phyloP scores from a whole-genome alignment of 2,888 invertebrate genomes.

The Thymelicus sylvestris region DNA sequence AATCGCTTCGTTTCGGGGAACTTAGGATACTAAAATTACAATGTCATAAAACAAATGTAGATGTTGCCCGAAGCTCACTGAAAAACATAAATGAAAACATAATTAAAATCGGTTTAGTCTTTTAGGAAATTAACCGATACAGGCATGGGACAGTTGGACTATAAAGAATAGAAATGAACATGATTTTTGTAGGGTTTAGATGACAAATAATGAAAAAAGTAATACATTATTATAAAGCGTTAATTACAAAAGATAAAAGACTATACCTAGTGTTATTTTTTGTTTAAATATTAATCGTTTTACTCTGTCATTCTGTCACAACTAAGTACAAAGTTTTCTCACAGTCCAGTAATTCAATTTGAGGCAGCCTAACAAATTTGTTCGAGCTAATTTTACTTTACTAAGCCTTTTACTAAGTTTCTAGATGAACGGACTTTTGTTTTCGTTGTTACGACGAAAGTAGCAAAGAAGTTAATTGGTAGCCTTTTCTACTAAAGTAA shows the following conservation, averaged over 20 bases:
- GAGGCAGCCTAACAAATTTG: slow-evolving; percentile 14
- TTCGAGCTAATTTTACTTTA: slow-evolving; percentile 3
- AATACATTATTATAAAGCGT: too few relatives aligned
- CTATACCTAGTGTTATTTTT: slow-evolving; percentile 1
- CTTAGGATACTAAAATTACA: too few relatives aligned
- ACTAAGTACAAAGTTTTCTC: slow-evolving; percentile 1
- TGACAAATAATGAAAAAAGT: too few relatives aligned
- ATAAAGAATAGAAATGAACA: too few relatives aligned
- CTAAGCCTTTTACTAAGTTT: slow-evolving; percentile 13
- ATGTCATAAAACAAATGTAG: too few relatives aligned
- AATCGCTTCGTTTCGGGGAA: too few relatives aligned
- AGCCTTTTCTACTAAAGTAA: not conserved
- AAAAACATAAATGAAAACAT: too few relatives aligned
- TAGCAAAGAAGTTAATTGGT: not conserved
- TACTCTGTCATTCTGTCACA: slow-evolving; percentile 1
- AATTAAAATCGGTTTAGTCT: too few relatives aligned
- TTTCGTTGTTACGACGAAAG: not conserved
- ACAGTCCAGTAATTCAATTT: slow-evolving; percentile 5
- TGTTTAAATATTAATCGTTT: not conserved
- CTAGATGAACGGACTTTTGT: slow-evolving; percentile 3
- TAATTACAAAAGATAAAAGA: not conserved
- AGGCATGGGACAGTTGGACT: too few relatives aligned
- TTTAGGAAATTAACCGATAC: too few relatives aligned
- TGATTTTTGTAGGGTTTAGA: too few relatives aligned
- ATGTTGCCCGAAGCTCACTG: too few relatives aligned